Evolutionary conservation across 2,113 vertebrate genomes (phyloP).

Genomic region (Proteles cristata): DNA sequence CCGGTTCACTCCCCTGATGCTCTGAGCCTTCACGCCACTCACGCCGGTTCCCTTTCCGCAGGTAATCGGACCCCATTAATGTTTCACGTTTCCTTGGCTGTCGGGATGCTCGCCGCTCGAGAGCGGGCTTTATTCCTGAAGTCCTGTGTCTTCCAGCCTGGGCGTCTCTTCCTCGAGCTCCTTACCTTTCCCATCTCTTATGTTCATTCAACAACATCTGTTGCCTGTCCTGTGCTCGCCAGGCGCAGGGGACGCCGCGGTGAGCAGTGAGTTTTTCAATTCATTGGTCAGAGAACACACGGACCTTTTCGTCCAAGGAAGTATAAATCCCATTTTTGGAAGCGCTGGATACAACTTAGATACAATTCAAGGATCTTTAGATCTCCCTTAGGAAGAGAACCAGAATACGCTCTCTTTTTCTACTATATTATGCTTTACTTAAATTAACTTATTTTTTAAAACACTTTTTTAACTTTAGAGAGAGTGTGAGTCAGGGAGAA

Average conservation of each 20-base stretch:
- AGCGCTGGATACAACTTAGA: background rate
- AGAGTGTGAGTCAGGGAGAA: too few species aligned
- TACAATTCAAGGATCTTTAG: background rate
- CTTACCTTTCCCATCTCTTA: background rate
- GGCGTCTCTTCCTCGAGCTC: background rate
- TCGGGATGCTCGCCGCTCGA: background rate
- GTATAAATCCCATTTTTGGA: background rate
- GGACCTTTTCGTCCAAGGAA: background rate
- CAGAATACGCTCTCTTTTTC: rapidly evolving
- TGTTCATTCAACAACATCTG: background rate
- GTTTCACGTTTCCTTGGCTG: slow-evolving; percentile 1
- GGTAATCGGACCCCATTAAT: background rate
- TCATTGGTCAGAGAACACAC: rapidly evolving
- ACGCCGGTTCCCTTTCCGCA: background rate
- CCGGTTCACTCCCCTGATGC: background rate
- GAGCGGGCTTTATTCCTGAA: background rate
- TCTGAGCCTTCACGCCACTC: background rate
- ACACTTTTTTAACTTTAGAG: too few species aligned
- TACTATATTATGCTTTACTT: background rate
- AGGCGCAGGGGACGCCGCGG: background rate
- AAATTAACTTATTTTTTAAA: too few species aligned
- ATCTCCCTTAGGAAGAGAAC: background rate
- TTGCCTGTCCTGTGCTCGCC: background rate
- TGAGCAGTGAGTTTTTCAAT: background rate
- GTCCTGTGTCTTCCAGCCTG: background rate